phyloP scores from a whole-genome alignment of 2,797 vertebrate species.

The Sitta carolinensis region DNA sequence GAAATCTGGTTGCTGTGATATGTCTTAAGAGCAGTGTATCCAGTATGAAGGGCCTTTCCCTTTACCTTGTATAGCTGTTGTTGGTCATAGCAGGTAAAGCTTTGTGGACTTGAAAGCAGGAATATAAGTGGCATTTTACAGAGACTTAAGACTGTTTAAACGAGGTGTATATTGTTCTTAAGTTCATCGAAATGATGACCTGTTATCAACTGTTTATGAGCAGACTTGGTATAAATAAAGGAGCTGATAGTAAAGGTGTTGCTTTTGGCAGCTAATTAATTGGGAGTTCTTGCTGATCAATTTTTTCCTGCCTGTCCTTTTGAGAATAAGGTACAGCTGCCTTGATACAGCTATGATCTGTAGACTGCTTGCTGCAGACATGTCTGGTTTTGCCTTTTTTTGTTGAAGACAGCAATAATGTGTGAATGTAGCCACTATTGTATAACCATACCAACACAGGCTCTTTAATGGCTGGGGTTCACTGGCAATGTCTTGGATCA shows the following conservation, averaged over 20 bases:
- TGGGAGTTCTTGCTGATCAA: background rate
- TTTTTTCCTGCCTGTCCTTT: background rate
- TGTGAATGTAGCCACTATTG: background rate
- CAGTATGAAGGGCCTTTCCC: background rate
- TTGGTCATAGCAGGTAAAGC: background rate
- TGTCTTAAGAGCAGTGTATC: background rate
- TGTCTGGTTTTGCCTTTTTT: conserved; percentile 13
- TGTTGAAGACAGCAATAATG: background rate
- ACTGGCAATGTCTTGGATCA: background rate
- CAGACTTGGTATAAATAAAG: background rate
- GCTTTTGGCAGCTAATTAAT: background rate
- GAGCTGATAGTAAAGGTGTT: background rate
- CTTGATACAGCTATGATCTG: background rate
- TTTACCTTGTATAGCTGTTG: background rate
- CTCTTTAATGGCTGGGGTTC: background rate
- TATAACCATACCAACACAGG: background rate
- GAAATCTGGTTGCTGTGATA: background rate
- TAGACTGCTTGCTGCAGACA: background rate
- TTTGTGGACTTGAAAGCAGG: background rate
- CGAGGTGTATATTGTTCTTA: accelerated
- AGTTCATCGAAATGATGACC: background rate
- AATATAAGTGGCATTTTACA: background rate
- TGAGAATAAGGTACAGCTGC: background rate
- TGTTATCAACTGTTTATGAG: background rate
- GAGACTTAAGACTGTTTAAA: background rate